These are phyloP conservation scores for Hydrotaea cyrtoneurina DNA, from an alignment of 2,888 invertebrate species.

Conservation along the genomic window DNA sequence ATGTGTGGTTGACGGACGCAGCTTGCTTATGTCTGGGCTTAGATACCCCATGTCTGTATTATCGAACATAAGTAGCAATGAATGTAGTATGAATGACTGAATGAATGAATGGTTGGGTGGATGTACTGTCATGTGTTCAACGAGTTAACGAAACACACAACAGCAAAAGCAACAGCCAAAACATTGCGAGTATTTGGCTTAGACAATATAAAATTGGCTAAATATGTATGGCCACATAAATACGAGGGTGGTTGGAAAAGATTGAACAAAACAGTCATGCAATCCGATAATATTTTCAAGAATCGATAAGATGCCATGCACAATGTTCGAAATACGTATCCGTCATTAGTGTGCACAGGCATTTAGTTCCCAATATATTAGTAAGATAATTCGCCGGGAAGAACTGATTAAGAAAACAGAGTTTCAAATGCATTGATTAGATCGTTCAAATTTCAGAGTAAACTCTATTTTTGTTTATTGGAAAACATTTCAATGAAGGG, in stretches of 20 bases:
- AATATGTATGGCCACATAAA: neutral
- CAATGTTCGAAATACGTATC: no score
- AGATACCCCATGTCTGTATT: constrained; percentile 48
- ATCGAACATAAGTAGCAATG: neutral
- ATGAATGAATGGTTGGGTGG: neutral
- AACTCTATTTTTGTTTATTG: no score
- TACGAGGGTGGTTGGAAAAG: neutral
- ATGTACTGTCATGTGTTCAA: constrained; percentile 54
- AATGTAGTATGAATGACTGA: neutral
- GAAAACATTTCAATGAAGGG: no score
- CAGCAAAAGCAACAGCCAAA: constrained; percentile 21
- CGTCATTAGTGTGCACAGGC: no score
- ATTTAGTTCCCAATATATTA: no score
- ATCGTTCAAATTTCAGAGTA: no score
- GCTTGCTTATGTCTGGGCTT: neutral
- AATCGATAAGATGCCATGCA: no score
- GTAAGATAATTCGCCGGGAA: no score
- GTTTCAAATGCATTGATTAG: neutral
- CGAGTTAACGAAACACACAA: constrained; percentile 4
- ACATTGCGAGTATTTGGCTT: neutral
- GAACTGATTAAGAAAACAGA: neutral
- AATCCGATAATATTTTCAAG: constrained; percentile 7
- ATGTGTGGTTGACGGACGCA: neutral
- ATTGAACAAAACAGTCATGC: neutral
- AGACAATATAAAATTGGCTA: neutral